Evolutionary conservation across 1,140 invertebrate genomes (phyloP), one percentile per base, ranked within the genome.

Genomic region (Galleria mellonella): DNA sequence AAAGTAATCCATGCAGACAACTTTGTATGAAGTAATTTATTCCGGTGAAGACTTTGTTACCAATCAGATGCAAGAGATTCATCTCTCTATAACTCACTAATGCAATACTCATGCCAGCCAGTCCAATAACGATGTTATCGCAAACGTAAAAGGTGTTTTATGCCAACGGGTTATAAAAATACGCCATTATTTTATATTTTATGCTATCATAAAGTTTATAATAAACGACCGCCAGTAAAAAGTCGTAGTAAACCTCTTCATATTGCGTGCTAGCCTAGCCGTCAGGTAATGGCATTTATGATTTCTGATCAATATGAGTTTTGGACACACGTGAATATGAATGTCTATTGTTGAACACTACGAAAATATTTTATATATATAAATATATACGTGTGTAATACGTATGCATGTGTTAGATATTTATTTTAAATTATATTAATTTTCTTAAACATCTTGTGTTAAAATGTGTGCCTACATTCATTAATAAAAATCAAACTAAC

Each of bases 161-260:
- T 57, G 59, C 62, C 72, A 72, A 68, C 66, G 62, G 68, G 72
- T 67, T 77, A 55, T 81, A 81, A 81, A 79, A 81, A 75, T 74
- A 56, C 65, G 62, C 66, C 71, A 76, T 79, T 79, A 83, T 83
- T 78, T 74, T 78, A 78, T 78, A 79, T 64, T 79, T 79, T 83
- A 83, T 73, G 70, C 50, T 62, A 51, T 53, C 61, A 83, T 83
- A 79, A 83, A 78, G 62, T 57, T 72, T 78, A 73, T 37, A 37
- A 37, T 15, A 17, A 37, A 78, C 66, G 78, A 56, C 45, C 54
- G 41, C 32, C 55, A 58, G 58, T 76, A 76, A 72, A 74, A 75
- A 65, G 39, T n/a, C 53, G 61, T 45, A 50, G 56, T 68, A 63
- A 70, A 82, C 54, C 64, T 64, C 58, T 72, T 69, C 62, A 72